Evolutionary conservation across 2,888 invertebrate genomes (phyloP), one percentile per base, ranked within the genome.

Genomic region (Thelaira solivaga): DNA sequence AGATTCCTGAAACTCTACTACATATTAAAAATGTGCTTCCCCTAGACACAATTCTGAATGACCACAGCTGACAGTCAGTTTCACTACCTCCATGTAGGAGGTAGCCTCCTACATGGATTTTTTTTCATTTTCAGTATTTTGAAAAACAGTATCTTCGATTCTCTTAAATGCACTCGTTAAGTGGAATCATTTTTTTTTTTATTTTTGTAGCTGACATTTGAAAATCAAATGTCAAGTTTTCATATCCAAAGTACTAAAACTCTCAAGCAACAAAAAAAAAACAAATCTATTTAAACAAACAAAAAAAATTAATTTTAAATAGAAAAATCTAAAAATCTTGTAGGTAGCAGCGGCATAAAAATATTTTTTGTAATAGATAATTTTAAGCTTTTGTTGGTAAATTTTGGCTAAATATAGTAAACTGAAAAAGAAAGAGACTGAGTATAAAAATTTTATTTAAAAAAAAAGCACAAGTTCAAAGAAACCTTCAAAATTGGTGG

Each of bases 171-270:
- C 43, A 39, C 41, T 18, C 31, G 26, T 49, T 16, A 29, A 55
- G 36, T 29, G 26, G n/a, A n/a, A n/a, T n/a, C n/a, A n/a, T n/a
- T n/a, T n/a, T n/a, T n/a, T n/a, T n/a, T n/a, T n/a, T n/a, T n/a
- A n/a, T n/a, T n/a, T n/a, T n/a, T n/a, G n/a, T n/a, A 67, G 13
- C 77, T 69, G 72, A 77, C 68, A 69, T 77, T 73, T 69, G 4
- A 51, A 69, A 59, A 71, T 73, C 59, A 73, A 78, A 69, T 73
- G 69, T 78, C 77, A 78, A 77, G 62, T 72, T 49, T 41, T 67
- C 55, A 47, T 47, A 72, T 53, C 67, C 64, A 64, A 51, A 61
- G 59, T 67, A 61, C 59, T 67, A 53, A 8, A 67, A 51, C 1
- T 49, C 22, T 22, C 22, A 36, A 6, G 20, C 16, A 39, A 55